Evolutionary conservation across 2,113 vertebrate species (phyloP).

Genomic region (Planiliza haematocheilus): DNA sequence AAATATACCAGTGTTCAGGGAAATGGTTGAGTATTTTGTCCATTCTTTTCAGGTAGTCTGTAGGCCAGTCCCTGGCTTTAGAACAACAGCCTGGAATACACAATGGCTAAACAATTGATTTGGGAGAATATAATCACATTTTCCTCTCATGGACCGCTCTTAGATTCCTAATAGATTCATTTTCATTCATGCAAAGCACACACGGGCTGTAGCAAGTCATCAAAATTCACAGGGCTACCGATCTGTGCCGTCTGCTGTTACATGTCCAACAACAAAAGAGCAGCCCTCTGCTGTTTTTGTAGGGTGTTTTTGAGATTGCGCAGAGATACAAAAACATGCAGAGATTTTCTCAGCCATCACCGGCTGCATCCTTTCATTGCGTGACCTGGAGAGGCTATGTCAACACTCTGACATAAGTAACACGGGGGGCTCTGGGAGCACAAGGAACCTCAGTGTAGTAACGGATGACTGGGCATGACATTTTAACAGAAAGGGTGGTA

Average conservation of each 20-base stretch:
- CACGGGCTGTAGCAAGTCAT: not conserved
- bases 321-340: conserved; percentile 50
- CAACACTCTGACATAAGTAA: conserved; percentile 76
- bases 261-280: not conserved
- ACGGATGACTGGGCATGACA: conserved; percentile 74
- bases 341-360: conserved; percentile 53
- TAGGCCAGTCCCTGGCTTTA: not conserved
- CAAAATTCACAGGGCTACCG: not conserved
- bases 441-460: conserved; percentile 52
- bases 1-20: not conserved
- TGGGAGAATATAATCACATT: too few relatives aligned
- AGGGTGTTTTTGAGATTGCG: conserved; percentile 15
- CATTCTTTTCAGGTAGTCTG: not conserved
- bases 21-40: not conserved
- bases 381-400: conserved; percentile 74
- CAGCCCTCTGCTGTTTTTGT: not conserved
- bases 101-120: not conserved
- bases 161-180: too few relatives aligned
- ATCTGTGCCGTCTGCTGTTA: not conserved
- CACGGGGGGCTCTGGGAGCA: conserved; percentile 68
- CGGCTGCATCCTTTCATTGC: conserved; percentile 59
- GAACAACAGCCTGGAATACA: not conserved
- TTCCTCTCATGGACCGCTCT: too few relatives aligned
- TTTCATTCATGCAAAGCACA: too few relatives aligned
- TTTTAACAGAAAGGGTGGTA: conserved; percentile 61